Evolutionary conservation across 2,113 vertebrate genomes (phyloP).

Genomic region (Orycteropus afer): DNA sequence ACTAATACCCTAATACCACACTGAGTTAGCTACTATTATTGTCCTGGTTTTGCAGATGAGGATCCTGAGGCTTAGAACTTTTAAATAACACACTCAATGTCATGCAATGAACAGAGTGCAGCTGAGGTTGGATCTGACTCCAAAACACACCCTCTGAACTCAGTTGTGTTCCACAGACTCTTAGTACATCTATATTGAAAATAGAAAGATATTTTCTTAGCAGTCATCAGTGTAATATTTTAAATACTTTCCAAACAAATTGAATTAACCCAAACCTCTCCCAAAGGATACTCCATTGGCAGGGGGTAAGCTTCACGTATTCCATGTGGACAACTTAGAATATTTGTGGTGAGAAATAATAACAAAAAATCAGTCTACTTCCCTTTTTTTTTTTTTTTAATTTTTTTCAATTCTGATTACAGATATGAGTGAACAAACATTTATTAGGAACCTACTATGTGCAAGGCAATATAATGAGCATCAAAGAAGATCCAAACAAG

Average conservation of each 20-base stretch:
- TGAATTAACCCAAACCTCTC: background rate
- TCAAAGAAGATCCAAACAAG: background rate
- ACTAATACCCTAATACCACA: rapidly evolving
- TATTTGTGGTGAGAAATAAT: background rate
- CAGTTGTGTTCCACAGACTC: background rate
- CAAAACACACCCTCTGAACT: background rate
- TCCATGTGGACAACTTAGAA: background rate
- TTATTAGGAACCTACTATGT: background rate
- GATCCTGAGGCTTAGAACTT: background rate
- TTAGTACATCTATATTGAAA: background rate
- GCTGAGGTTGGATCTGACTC: background rate
- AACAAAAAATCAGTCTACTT: background rate
- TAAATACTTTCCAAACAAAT: background rate
- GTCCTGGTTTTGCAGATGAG: background rate
- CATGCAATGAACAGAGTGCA: background rate
- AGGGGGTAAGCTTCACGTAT: background rate
- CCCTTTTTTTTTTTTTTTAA: background rate
- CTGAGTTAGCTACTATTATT: background rate
- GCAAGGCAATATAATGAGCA: background rate
- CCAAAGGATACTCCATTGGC: background rate
- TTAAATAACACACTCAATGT: background rate
- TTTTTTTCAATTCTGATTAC: background rate
- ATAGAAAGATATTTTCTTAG: background rate
- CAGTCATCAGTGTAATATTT: background rate
- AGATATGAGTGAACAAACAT: background rate